A percentile compares a stretch with the other conserved stretches of the same genome.
phyloP scores from a whole-genome alignment of 2,888 invertebrate genomes.

The Tridacna gigas region DNA sequence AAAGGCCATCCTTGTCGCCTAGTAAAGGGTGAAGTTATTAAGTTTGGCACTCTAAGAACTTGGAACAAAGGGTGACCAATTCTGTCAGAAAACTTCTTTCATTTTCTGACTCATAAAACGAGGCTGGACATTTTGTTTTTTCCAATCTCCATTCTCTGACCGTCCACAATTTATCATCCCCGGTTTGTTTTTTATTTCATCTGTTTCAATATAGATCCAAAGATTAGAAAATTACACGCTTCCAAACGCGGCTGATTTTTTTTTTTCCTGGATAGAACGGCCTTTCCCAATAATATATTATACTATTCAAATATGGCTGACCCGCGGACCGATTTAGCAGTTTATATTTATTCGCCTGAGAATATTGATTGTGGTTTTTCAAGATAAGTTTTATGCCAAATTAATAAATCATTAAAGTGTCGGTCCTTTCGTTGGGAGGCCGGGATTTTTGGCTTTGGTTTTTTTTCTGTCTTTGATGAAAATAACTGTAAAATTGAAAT shows the following conservation, averaged over 20 bases:
- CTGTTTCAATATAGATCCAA: conserved; percentile 12
- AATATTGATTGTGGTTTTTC: conserved; percentile 9
- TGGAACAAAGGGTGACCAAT: no score
- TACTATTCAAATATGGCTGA: conserved; percentile 4
- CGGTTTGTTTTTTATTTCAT: conserved; percentile 14
- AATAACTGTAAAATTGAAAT: no score
- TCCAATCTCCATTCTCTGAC: conserved; percentile 8
- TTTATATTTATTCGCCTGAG: conserved; percentile 12
- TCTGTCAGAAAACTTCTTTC: not conserved
- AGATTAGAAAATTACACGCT: conserved; percentile 12
- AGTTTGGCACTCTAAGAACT: no score
- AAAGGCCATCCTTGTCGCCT: no score
- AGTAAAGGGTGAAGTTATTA: no score
- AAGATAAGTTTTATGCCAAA: conserved; percentile 18
- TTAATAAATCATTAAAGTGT: conserved; percentile 11
- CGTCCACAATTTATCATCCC: conserved; percentile 4
- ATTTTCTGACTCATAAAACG: not conserved
- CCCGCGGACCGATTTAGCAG: conserved; percentile 9
- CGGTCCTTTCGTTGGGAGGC: not conserved
- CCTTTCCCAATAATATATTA: not conserved
- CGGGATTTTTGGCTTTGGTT: not conserved
- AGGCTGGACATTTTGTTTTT: not conserved
- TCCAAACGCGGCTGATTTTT: not conserved
- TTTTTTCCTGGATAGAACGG: not conserved
- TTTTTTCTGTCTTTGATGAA: no score